Evolutionary conservation across 2,888 invertebrate genomes (phyloP).

Genomic region (Stenichneumon culpator): DNA sequence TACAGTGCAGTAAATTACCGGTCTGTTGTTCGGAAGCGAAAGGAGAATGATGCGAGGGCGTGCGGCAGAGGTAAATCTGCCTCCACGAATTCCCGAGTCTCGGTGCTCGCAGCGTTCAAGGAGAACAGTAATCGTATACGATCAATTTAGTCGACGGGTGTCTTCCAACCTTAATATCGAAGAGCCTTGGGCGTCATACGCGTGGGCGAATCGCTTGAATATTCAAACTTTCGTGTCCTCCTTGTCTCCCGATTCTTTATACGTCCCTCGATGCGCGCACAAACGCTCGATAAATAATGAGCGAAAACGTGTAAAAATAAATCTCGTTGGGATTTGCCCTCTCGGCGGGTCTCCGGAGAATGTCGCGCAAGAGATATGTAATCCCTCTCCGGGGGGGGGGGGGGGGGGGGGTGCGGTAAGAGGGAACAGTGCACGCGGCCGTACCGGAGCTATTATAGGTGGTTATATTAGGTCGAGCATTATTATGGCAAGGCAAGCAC

Average conservation of each 20-base stretch:
- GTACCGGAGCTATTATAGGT: neutral
- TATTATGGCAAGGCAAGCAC: neutral
- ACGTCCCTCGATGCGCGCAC: conserved; percentile 39
- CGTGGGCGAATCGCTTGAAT: conserved; percentile 81
- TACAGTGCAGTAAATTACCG: conserved; percentile 8
- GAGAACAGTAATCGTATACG: conserved; percentile 65
- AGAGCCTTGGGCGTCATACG: conserved; percentile 66
- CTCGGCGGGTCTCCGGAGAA: neutral
- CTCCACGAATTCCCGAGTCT: conserved; percentile 38
- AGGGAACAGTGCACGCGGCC: conserved; percentile 1
- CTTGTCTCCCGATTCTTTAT: conserved; percentile 61
- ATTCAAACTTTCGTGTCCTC: conserved; percentile 77
- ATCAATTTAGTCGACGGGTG: conserved; percentile 68
- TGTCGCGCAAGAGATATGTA: conserved; percentile 56
- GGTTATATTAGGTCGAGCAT: conserved; percentile 17
- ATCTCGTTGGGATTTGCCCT: conserved; percentile 42
- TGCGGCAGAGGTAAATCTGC: conserved; percentile 28
- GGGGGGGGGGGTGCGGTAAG: conserved; percentile 20
- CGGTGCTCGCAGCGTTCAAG: conserved; percentile 40
- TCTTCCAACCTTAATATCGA: conserved; percentile 71
- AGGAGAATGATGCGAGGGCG: conserved; percentile 51
- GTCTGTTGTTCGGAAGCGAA: conserved; percentile 20
- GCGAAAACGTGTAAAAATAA: conserved; percentile 78
- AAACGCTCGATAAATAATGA: conserved; percentile 74
- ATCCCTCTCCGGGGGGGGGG: conserved; percentile 38